Base-by-base conservation (phyloP, 2,113 vertebrate species). In the Cottus gobio region DNA sequence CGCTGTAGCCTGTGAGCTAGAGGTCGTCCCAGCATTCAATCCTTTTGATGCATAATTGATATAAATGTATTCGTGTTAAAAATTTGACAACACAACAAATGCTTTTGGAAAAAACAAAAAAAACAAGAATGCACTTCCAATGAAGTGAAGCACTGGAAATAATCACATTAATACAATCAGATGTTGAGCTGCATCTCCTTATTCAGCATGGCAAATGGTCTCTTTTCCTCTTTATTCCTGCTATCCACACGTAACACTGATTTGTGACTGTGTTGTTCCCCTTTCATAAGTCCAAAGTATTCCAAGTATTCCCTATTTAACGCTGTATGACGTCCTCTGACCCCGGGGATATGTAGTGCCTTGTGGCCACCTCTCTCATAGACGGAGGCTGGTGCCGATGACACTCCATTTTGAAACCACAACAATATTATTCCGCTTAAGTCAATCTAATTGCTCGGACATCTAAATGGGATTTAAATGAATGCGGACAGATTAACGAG, bases 401-500 rank as follows among this genome's bases (percentile, higher is more conserved):
- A 89, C 60, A 7, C 58, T 86, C 82, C 88, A 81, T 86, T 93
- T 86, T 75, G 69, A 87, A 94, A 91, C 90, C 85, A 91, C 83
- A 94, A 92, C 91, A 93, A 87, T 86, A 88, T 93, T 91, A 91
- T 93, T 92, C 89, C 84, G 76, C 76, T 90, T 89, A 83, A 89
- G 79, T 89, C 88, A 77, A 90, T 85, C 84, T 91, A 93, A 90
- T 89, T 91, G 91, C 82, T 92, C 73, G 80, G 89, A 78, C 85
- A 77, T 92, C 90, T 91, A 90, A 91, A 93, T 90, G 78, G 89
- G 89, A 92, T 89, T 91, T 84, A 90, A 94, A 95, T 92, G 80
- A 92, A 92, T 78, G 85, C 80, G 57, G 83, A 87, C 87, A 87
- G 87, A 94, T 93, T 92, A 94, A 93, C 82, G 69, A 85, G 87